Conservation (phyloP, 2,113 vertebrate species). For the Aegotheles bennettii region DNA sequence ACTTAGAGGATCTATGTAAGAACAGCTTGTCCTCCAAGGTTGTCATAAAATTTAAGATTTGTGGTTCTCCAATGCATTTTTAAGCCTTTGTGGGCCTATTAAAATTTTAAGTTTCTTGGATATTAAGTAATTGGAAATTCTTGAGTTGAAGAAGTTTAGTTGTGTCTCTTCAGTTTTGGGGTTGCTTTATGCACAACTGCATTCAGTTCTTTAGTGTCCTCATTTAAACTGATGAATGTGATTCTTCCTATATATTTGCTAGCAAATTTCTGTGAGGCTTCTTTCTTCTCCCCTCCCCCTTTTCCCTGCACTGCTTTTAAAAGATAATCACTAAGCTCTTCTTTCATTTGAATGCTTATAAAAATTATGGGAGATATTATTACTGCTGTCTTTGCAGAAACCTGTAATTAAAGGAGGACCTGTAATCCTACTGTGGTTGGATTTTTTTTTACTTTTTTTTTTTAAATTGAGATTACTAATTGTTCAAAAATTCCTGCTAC, state of each 20-base stretch:
- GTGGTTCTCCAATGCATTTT: not conserved
- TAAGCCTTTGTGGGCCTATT: not conserved
- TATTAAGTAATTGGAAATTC: not conserved
- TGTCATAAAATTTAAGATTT: not conserved
- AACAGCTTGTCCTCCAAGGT: not conserved
- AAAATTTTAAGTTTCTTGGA: not conserved
- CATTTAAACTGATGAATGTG: not conserved
- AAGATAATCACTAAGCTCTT: not conserved
- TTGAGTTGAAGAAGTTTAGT: not conserved
- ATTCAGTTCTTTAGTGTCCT: not conserved
- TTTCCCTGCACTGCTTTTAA: not conserved
- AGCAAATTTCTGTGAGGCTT: not conserved
- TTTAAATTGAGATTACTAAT: not conserved
- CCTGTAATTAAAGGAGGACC: slow-evolving; percentile 1
- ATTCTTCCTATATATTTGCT: not conserved
- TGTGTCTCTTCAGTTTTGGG: not conserved
- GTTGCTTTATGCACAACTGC: not conserved
- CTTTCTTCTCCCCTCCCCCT: not conserved
- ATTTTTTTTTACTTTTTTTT: not conserved
- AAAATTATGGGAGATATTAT: not conserved
- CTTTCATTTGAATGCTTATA: not conserved
- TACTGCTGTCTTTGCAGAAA: not conserved
- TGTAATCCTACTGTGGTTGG: not conserved
- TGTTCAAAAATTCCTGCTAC: too few relatives aligned
- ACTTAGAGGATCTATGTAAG: not conserved